Conservation (phyloP, 2,113 vertebrate species). For the Pseudopodoces humilis region DNA sequence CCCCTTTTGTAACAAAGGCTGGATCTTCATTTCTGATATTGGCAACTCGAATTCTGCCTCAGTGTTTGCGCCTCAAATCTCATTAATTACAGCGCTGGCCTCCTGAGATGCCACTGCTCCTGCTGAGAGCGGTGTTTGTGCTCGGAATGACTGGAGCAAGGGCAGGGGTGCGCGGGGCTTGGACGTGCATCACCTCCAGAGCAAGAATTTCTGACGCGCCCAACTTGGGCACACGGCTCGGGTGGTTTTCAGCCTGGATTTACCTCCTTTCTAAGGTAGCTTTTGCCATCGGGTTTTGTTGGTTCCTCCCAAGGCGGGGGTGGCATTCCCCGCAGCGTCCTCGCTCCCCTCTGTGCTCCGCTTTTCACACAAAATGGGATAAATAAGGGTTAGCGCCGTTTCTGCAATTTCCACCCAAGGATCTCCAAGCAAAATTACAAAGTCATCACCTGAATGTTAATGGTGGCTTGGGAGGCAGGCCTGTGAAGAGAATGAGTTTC, state of each 20-base stretch:
- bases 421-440: background rate
- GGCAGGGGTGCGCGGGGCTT: background rate
- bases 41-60: slow-evolving; percentile 59
- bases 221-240: background rate
- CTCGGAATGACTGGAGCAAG: slow-evolving; percentile 57
- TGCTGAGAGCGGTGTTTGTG: slow-evolving; percentile 64
- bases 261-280: background rate
- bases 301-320: background rate
- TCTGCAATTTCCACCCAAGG: background rate
- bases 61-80: slow-evolving; percentile 61
- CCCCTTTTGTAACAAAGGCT: slow-evolving; percentile 37
- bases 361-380: background rate
- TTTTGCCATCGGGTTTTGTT: background rate
- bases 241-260: background rate
- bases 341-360: background rate
- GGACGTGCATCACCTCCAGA: background rate
- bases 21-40: slow-evolving; percentile 44
- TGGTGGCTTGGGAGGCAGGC: background rate
- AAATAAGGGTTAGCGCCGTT: background rate
- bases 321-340: background rate
- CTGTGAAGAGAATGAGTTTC: background rate
- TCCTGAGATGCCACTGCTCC: slow-evolving; percentile 59
- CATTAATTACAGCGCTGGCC: slow-evolving; percentile 71
- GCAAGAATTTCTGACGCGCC: background rate
- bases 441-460: background rate